Evolutionary conservation across 1,140 invertebrate species (phyloP).

Genomic region (Drosophila ambigua): DNA sequence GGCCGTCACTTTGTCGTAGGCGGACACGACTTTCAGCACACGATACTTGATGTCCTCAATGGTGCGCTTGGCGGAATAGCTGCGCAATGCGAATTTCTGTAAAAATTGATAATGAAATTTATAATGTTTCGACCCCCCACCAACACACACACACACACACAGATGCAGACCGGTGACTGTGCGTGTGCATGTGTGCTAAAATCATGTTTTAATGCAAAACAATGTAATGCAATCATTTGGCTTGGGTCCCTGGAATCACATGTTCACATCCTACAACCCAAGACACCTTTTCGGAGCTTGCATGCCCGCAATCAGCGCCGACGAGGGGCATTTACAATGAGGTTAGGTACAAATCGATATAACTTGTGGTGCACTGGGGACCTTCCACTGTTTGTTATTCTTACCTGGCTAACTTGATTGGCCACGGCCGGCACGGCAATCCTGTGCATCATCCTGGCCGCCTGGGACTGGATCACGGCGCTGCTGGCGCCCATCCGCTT

Average conservation of each 20-base stretch:
- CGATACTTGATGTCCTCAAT: conserved; percentile 88
- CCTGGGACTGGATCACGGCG: conserved; percentile 58
- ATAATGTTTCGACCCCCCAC: conserved; percentile 1
- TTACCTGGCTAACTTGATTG: conserved; percentile 71
- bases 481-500: conserved; percentile 49
- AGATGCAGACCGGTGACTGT: conserved; percentile 14
- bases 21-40: conserved; percentile 90
- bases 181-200: conserved; percentile 11
- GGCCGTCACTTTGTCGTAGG: conserved; percentile 91
- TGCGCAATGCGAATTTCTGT: conserved; percentile 55
- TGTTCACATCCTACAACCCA: neutral
- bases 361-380: neutral
- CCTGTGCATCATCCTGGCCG: conserved; percentile 72
- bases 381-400: conserved; percentile 4
- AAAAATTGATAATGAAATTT: conserved; percentile 15
- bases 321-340: conserved; percentile 52
- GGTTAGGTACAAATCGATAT: conserved; percentile 51
- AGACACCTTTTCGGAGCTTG: neutral
- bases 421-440: conserved; percentile 64
- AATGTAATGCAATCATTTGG: conserved; percentile 58
- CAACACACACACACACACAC: conserved; percentile 28
- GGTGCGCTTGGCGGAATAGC: conserved; percentile 77
- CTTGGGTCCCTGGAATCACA: conserved; percentile 2
- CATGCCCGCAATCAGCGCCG: neutral
- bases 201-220: conserved; percentile 47